These are phyloP conservation scores for Hesperophylax magnus DNA, from an alignment of 1,140 invertebrate genomes.

Conservation along the genomic window DNA sequence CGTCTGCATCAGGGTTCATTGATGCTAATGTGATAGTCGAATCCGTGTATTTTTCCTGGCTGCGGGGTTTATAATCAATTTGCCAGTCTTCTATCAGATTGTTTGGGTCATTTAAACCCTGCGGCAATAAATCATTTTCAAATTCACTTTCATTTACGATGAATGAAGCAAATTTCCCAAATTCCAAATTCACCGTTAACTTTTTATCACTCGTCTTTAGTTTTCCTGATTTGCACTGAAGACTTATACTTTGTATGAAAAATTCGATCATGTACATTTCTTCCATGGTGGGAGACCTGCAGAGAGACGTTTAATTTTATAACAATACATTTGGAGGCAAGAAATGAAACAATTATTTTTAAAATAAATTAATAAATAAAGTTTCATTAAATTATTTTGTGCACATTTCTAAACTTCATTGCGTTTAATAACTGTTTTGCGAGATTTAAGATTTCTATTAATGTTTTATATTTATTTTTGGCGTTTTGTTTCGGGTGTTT, in stretches of 20 bases:
- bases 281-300: slow-evolving; percentile 32
- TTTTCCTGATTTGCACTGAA: slow-evolving; percentile 25
- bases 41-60: not conserved
- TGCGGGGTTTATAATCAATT: not conserved
- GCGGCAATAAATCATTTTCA: slow-evolving; percentile 19
- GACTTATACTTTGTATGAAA: slow-evolving; percentile 14
- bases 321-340: not conserved
- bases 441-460: no score
- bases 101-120: not conserved
- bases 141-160: slow-evolving; percentile 38
- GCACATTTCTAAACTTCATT: no score
- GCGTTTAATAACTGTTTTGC: no score
- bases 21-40: not conserved
- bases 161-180: slow-evolving; percentile 41
- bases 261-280: slow-evolving; percentile 35
- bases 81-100: not conserved
- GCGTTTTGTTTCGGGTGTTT: no score
- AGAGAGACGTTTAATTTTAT: slow-evolving; percentile 32
- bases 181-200: slow-evolving; percentile 38
- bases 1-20: slow-evolving; percentile 2
- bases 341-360: not conserved
- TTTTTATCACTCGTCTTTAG: slow-evolving; percentile 15
- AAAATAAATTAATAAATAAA: no score
- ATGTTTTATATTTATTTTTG: no score
- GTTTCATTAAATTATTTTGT: no score